phyloP scores from a whole-genome alignment of 2,797 vertebrate genomes.

The Nannoperca australis region DNA sequence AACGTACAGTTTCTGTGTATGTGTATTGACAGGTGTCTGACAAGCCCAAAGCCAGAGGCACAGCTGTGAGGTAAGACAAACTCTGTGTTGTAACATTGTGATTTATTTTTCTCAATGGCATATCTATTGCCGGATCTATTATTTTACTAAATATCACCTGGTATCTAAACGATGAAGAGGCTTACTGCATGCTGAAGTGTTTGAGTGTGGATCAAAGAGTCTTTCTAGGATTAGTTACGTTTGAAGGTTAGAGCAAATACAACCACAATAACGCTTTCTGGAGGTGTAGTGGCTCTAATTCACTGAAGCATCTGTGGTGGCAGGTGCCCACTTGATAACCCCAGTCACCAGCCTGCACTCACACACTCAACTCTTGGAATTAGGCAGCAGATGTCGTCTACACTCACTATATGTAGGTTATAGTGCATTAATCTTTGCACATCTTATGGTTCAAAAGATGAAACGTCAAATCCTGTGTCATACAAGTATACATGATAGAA shows the following conservation, averaged over 20 bases:
- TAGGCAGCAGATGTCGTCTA: slow-evolving; percentile 44
- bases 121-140: background rate
- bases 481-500: background rate
- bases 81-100: background rate
- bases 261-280: slow-evolving; percentile 10
- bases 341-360: slow-evolving; percentile 30
- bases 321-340: slow-evolving; percentile 58
- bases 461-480: background rate
- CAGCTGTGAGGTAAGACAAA: slow-evolving; percentile 75
- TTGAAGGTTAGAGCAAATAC: slow-evolving; percentile 38
- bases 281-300: slow-evolving; percentile 45
- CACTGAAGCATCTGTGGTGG: slow-evolving; percentile 54
- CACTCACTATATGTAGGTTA: slow-evolving; percentile 24
- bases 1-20: slow-evolving; percentile 31
- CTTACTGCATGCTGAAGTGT: slow-evolving; percentile 7
- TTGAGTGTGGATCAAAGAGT: slow-evolving; percentile 4
- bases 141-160: slow-evolving; percentile 7
- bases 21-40: slow-evolving; percentile 76
- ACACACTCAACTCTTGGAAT: slow-evolving; percentile 21
- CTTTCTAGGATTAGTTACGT: background rate
- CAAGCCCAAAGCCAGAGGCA: slow-evolving; percentile 75
- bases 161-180: slow-evolving; percentile 1
- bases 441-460: background rate
- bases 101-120: slow-evolving; percentile 2
- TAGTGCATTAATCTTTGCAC: slow-evolving; percentile 4